Conservation (phyloP, 2,113 vertebrate genomes). For the Symphodus melops region DNA sequence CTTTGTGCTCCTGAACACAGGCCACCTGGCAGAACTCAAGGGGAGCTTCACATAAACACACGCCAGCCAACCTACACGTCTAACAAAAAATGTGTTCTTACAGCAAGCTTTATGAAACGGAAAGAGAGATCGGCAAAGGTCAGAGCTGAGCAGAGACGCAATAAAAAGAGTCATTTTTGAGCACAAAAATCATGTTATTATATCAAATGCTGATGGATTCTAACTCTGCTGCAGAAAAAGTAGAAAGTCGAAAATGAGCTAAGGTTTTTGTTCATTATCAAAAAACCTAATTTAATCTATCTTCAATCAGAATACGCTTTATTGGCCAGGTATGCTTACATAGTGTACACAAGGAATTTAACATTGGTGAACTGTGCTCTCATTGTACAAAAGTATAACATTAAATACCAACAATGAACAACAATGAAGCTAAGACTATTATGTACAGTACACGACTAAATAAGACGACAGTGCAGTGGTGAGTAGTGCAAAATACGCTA, state of each 20-base stretch:
- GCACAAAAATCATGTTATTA: not conserved
- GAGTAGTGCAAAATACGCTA: too few relatives aligned
- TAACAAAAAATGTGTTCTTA: conserved; percentile 4
- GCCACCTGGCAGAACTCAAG: conserved; percentile 25
- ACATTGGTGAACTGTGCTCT: too few relatives aligned
- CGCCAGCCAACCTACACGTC: not conserved
- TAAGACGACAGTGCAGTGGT: too few relatives aligned
- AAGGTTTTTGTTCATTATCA: conserved; percentile 58
- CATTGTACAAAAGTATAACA: too few relatives aligned
- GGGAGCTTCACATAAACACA: not conserved
- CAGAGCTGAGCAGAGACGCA: conserved; percentile 3
- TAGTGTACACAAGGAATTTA: too few relatives aligned
- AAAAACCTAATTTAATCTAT: conserved; percentile 56
- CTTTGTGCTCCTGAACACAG: conserved; percentile 29
- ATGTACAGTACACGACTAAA: too few relatives aligned
- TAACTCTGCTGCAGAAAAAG: conserved; percentile 17
- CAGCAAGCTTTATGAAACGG: not conserved
- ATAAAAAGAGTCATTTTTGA: conserved; percentile 12
- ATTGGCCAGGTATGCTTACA: conserved; percentile 11
- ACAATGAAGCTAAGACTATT: too few relatives aligned
- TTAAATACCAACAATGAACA: too few relatives aligned
- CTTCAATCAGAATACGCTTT: conserved; percentile 21
- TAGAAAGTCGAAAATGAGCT: conserved; percentile 28
- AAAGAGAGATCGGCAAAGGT: conserved; percentile 3
- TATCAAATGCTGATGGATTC: conserved; percentile 32